These are phyloP conservation scores for Melanotaenia pygmaea DNA, from an alignment of 2,797 vertebrate genomes.

Conservation along the genomic window DNA sequence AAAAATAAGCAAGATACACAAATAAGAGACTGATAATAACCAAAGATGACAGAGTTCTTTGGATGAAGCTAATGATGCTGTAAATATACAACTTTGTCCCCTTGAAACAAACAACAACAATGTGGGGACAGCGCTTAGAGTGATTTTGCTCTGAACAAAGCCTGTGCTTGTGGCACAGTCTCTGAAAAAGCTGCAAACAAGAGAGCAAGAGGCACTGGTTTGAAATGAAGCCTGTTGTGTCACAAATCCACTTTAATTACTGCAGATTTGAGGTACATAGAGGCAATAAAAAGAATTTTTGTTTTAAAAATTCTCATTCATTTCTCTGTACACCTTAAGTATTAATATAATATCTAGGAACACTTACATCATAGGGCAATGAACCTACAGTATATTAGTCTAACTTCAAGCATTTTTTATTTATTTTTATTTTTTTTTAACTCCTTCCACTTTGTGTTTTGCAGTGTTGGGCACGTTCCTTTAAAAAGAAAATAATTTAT, in stretches of 20 bases:
- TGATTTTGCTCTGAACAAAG: slow-evolving; percentile 33
- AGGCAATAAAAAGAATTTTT: neutral
- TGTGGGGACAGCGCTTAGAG: slow-evolving; percentile 4
- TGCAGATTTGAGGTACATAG: neutral
- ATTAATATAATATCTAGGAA: neutral
- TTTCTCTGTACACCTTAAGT: neutral
- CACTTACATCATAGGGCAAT: too few relatives aligned
- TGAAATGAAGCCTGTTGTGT: slow-evolving; percentile 8
- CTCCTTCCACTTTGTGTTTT: too few relatives aligned
- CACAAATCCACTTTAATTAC: slow-evolving; percentile 29
- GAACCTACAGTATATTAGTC: too few relatives aligned
- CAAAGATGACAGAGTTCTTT: neutral
- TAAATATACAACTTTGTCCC: slow-evolving; percentile 25
- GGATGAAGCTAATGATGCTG: slow-evolving; percentile 5
- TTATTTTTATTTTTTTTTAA: too few relatives aligned
- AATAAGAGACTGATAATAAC: slow-evolving; percentile 3
- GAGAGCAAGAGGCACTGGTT: neutral
- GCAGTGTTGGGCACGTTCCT: too few relatives aligned
- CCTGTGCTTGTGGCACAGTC: slow-evolving; percentile 1
- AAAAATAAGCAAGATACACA: neutral
- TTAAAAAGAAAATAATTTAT: too few relatives aligned
- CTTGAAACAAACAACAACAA: slow-evolving; percentile 5
- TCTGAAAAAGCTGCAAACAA: slow-evolving; percentile 13
- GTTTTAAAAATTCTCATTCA: neutral
- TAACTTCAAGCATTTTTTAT: too few relatives aligned